phyloP scores from a whole-genome alignment of 2,888 invertebrate species.

The Acrocera orbiculus region DNA sequence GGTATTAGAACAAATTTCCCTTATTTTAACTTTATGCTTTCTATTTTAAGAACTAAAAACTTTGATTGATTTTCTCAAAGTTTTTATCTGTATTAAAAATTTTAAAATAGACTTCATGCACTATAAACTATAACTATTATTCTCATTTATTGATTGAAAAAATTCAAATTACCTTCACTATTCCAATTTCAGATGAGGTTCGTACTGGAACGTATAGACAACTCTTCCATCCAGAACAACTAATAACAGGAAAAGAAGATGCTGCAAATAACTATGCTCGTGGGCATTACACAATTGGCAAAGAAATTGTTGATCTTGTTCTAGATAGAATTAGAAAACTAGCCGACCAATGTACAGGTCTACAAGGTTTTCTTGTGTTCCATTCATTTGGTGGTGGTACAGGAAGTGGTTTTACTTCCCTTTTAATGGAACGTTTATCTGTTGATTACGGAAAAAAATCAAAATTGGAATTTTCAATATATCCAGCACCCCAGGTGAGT shows the following conservation, averaged over 20 bases:
- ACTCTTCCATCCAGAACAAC: constrained; percentile 79
- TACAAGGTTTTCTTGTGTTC: constrained; percentile 79
- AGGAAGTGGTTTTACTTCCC: constrained; percentile 81
- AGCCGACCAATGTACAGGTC: constrained; percentile 73
- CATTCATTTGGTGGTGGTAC: constrained; percentile 85
- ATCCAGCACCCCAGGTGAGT: constrained; percentile 79
- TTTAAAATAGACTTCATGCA: not conserved
- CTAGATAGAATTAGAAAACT: constrained; percentile 65
- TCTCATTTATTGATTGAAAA: too few relatives aligned
- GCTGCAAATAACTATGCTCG: constrained; percentile 89
- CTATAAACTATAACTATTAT: too few relatives aligned
- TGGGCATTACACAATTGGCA: constrained; percentile 87
- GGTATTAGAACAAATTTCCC: constrained; percentile 35
- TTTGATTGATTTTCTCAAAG: not conserved
- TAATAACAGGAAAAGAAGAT: constrained; percentile 84
- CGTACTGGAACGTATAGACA: constrained; percentile 67
- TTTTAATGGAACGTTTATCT: constrained; percentile 80
- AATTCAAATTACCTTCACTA: too few relatives aligned
- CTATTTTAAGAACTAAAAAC: not conserved
- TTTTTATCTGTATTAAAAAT: too few relatives aligned
- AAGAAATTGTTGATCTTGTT: constrained; percentile 72
- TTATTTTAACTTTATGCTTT: not conserved
- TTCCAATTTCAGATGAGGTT: constrained; percentile 54
- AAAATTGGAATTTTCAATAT: constrained; percentile 83
- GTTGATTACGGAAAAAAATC: constrained; percentile 90